Conservation (phyloP, 1,140 invertebrate species). For the Drosophila bocki region DNA sequence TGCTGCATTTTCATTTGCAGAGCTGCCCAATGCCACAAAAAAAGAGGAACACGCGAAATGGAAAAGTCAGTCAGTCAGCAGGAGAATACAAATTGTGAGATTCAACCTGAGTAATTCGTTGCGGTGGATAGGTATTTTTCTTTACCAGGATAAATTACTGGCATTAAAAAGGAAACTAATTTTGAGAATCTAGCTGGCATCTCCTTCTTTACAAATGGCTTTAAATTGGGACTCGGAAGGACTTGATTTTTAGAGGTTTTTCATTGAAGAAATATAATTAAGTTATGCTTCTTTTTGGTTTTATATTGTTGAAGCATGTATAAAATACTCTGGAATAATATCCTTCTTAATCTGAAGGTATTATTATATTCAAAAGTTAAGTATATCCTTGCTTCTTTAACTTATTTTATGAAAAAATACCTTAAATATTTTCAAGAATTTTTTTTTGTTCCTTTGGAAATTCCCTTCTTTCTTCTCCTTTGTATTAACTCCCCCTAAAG, state of each 20-base stretch:
- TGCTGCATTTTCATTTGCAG: slow-evolving; percentile 2
- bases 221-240: neutral
- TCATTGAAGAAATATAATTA: too few species aligned
- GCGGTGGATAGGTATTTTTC: neutral
- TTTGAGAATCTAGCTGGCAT: neutral
- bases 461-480: neutral
- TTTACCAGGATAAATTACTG: neutral
- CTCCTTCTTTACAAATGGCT: too few species aligned
- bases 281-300: neutral
- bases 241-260: neutral
- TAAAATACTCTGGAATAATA: neutral
- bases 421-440: neutral
- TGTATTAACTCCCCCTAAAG: neutral
- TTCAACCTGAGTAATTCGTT: slow-evolving; percentile 11
- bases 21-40: slow-evolving; percentile 11
- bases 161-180: neutral
- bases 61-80: slow-evolving; percentile 47
- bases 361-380: neutral
- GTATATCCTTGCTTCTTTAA: too few species aligned
- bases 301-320: neutral
- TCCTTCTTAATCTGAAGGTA: neutral
- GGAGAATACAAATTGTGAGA: slow-evolving; percentile 25
- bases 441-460: neutral
- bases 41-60: neutral
- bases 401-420: too few species aligned